A percentile compares a stretch with the other conserved stretches of the same genome.
Conservation (phyloP, 2,797 vertebrate species). For the Sciurus carolinensis region DNA sequence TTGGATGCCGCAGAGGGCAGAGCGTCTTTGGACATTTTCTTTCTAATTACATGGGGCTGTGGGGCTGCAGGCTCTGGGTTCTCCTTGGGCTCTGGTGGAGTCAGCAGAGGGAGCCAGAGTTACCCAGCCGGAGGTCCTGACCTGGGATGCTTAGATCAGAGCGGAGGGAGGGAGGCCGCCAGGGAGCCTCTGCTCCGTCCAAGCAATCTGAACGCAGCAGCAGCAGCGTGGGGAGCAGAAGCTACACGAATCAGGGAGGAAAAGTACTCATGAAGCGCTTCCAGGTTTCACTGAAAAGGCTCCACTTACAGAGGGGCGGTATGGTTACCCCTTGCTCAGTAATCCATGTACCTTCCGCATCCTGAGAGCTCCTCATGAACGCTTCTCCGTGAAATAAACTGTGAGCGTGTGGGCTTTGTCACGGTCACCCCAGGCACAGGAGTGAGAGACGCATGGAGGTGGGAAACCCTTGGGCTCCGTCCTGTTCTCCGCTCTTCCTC, state of each 20-base stretch:
- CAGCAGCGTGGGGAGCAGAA: neutral
- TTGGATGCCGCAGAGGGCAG: neutral
- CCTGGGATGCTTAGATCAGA: neutral
- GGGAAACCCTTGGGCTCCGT: neutral
- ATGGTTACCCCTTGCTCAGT: neutral
- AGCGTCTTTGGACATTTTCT: neutral
- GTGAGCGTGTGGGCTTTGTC: neutral
- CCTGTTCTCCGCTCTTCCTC: neutral
- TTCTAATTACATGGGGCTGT: neutral
- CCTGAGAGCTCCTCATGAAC: no score
- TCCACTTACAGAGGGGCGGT: neutral
- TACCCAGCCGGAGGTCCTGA: neutral
- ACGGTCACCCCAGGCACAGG: neutral
- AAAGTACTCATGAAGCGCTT: neutral
- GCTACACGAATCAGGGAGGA: constrained; percentile 11
- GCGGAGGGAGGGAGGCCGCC: neutral
- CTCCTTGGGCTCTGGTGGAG: neutral
- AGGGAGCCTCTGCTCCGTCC: neutral
- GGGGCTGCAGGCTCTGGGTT: neutral
- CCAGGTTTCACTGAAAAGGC: constrained; percentile 9
- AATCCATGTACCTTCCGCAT: neutral
- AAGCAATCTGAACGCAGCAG: neutral
- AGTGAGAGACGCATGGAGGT: neutral
- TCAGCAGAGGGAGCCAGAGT: constrained; percentile 81
- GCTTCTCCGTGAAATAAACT: neutral